Conservation (phyloP, 2,888 invertebrate genomes). For the Gordius sp. region DNA sequence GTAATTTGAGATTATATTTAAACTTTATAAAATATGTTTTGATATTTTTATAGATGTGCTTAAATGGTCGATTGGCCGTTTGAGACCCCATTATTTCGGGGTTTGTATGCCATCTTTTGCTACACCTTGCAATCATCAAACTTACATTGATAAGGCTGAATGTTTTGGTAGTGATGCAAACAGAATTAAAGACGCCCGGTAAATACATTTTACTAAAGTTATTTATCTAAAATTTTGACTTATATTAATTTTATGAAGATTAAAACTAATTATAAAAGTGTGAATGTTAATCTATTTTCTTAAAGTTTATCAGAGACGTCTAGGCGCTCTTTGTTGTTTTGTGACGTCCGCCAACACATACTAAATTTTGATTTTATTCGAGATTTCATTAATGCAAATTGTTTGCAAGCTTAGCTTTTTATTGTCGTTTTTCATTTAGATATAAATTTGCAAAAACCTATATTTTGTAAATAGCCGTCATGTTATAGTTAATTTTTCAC, state of each 20-base stretch:
- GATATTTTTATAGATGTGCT: conserved; percentile 43
- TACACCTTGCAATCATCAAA: not conserved
- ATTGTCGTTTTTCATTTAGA: no score
- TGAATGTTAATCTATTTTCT: no score
- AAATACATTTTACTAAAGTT: not conserved
- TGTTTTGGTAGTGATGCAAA: not conserved
- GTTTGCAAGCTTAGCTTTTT: no score
- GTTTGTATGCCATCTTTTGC: conserved; percentile 44
- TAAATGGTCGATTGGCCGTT: conserved; percentile 66
- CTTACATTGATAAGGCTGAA: not conserved
- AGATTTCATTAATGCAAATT: no score
- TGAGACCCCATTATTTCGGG: conserved; percentile 71
- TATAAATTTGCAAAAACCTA: no score
- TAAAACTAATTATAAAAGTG: no score
- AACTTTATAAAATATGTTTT: not conserved
- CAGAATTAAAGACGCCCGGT: conserved; percentile 13
- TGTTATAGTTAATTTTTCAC: no score
- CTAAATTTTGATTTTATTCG: no score
- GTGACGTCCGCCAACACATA: no score
- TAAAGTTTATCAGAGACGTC: no score
- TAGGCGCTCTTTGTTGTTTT: no score
- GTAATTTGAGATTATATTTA: not conserved
- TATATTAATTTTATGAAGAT: not conserved
- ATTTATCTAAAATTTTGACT: not conserved
- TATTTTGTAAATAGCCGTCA: no score